phyloP scores from a whole-genome alignment of 2,113 vertebrate genomes.

The Haplochromis vanheusdeni region DNA sequence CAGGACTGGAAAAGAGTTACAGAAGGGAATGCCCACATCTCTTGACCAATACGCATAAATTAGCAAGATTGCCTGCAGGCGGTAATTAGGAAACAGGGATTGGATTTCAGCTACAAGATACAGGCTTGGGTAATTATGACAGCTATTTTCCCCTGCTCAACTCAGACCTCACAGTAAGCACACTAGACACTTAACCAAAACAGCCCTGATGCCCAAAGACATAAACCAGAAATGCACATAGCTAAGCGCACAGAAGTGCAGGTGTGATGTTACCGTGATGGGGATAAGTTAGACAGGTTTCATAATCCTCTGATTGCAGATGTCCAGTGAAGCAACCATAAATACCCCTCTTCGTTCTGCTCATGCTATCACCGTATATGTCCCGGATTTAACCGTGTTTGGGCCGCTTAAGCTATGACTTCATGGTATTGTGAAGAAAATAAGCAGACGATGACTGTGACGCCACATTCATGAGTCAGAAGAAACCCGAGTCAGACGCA shows the following conservation, averaged over 20 bases:
- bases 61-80: conserved; percentile 23
- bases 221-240: not conserved
- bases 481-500: not conserved
- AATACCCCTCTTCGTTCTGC: not conserved
- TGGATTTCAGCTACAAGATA: not conserved
- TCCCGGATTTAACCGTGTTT: not conserved
- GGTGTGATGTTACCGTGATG: not conserved
- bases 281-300: not conserved
- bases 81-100: conserved; percentile 21
- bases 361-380: conserved; percentile 4
- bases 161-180: conserved; percentile 34
- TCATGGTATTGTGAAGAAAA: conserved; percentile 41
- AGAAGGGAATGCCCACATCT: not conserved
- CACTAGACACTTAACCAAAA: not conserved
- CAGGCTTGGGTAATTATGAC: conserved; percentile 24
- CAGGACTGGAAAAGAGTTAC: not conserved
- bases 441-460: conserved; percentile 30
- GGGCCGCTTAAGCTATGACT: conserved; percentile 38
- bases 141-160: not conserved
- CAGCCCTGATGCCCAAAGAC: not conserved
- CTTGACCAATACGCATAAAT: conserved; percentile 23
- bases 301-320: not conserved
- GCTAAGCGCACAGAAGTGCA: not conserved
- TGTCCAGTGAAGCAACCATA: not conserved
- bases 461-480: conserved; percentile 17